Base-by-base conservation (phyloP, 2,888 invertebrate species). In the Polydrusus tereticollis region DNA sequence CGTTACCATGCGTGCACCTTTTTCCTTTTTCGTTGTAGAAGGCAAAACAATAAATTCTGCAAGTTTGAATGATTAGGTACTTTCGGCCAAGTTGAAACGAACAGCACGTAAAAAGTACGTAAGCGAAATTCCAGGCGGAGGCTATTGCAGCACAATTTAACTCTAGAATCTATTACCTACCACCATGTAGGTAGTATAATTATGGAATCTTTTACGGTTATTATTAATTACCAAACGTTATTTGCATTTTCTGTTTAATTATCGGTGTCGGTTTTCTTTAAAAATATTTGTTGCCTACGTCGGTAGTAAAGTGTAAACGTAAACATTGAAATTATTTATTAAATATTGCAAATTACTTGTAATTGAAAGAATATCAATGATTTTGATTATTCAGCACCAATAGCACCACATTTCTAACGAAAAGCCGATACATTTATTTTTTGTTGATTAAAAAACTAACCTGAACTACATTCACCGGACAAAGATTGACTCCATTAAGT, bases 101-200 rank as follows among this genome's bases (percentile, higher is more conserved):
- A 57, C 66, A 66, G 45, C 66, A 47, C 50, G 63, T 62, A 52
- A 52, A n/a, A 52, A 52, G 52, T 26, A 57, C 43, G 43, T 58
- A 26, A 58, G 66, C 43, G 58, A 58, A 66, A 58, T 10, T 33
- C 38, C 57, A 36, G 18, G 67, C 33, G 16, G 43, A 20, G 41
- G n/a, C 68, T 20, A 52, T 59, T 68, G 59, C 59, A 68, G 60
- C 50, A 69, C 69, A 43, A 29, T 43, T 63, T 63, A 57, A 50
- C 50, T 70, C 58, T 65, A 47, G 70, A 70, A 58, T 65, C 63
- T 70, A 70, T 70, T 65, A 65, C 55, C 63, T 63, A 58, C 64
- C 50, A 58, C 70, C 50, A 69, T 69, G 70, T 64, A 70, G 70
- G 70, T 36, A 70, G 64, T 16, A 59, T 68, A 68, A 59, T 68